These are phyloP conservation scores for Microctonus brassicae DNA, from an alignment of 2,888 invertebrate species.

Conservation along the genomic window DNA sequence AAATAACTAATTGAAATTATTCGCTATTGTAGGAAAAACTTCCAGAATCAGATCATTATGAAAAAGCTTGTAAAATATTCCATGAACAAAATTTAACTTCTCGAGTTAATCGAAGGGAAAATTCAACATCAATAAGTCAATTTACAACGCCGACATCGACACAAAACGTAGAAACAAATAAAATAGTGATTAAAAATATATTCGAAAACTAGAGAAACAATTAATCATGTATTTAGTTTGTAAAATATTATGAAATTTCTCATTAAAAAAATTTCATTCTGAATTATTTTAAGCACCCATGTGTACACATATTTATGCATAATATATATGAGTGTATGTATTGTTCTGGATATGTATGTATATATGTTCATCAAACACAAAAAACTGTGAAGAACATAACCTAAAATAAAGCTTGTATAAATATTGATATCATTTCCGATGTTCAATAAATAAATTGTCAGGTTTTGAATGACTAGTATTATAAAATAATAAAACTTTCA, in stretches of 20 bases:
- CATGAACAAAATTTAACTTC: neutral
- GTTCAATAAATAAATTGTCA: no score
- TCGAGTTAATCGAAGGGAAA: neutral
- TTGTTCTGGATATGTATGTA: no score
- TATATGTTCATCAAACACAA: no score
- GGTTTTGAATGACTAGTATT: no score
- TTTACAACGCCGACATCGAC: neutral
- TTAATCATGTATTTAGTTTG: neutral
- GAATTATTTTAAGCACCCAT: neutral
- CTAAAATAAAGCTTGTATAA: no score
- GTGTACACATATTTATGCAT: no score
- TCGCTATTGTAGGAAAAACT: conserved; percentile 47
- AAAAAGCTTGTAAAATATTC: conserved; percentile 47
- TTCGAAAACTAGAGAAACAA: neutral
- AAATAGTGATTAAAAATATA: neutral
- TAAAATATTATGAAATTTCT: neutral
- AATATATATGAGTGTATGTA: no score
- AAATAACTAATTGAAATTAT: conserved; percentile 29
- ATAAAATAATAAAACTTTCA: no score
- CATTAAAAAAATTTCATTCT: no score
- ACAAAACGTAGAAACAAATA: neutral
- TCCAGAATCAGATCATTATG: conserved; percentile 46
- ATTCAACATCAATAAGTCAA: neutral
- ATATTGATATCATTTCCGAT: no score
- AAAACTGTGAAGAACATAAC: no score